phyloP scores from a whole-genome alignment of 2,888 invertebrate species.

The Mactromeris polynyma region DNA sequence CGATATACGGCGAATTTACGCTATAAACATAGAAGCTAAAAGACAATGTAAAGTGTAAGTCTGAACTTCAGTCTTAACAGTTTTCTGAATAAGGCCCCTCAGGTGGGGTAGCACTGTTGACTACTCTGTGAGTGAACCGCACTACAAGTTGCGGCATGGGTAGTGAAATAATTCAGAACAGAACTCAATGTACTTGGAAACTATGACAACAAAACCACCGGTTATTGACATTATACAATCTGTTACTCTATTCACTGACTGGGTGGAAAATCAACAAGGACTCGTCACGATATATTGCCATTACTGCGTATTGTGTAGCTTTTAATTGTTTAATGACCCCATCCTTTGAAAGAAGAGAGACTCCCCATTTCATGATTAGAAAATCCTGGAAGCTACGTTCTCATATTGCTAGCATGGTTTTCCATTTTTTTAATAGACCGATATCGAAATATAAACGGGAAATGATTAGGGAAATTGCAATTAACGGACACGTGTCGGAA shows the following conservation, averaged over 20 bases:
- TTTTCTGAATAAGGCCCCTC: too few species aligned
- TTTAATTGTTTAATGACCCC: constrained; percentile 32
- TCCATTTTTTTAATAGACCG: constrained; percentile 65
- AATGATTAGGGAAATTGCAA: constrained; percentile 65
- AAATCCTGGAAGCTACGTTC: constrained; percentile 31
- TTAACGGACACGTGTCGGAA: constrained; percentile 58
- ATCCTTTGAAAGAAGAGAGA: constrained; percentile 42
- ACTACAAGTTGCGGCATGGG: too few species aligned
- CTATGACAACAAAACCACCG: background rate
- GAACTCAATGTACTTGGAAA: background rate
- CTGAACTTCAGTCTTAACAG: too few species aligned
- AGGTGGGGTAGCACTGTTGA: too few species aligned
- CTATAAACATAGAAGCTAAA: too few species aligned
- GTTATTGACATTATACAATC: background rate
- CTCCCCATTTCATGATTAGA: constrained; percentile 50
- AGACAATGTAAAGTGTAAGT: too few species aligned
- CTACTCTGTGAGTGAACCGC: too few species aligned
- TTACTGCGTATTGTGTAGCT: background rate
- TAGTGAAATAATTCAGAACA: too few species aligned
- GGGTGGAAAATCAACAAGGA: background rate
- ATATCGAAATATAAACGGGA: constrained; percentile 60
- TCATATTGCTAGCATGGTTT: constrained; percentile 34
- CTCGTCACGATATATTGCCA: constrained; percentile 12
- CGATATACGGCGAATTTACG: too few species aligned
- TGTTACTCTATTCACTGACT: constrained; percentile 4